These are phyloP conservation scores for Anguilla pacifica DNA, from an alignment of 2,797 vertebrate genomes.

Conservation along the genomic window DNA sequence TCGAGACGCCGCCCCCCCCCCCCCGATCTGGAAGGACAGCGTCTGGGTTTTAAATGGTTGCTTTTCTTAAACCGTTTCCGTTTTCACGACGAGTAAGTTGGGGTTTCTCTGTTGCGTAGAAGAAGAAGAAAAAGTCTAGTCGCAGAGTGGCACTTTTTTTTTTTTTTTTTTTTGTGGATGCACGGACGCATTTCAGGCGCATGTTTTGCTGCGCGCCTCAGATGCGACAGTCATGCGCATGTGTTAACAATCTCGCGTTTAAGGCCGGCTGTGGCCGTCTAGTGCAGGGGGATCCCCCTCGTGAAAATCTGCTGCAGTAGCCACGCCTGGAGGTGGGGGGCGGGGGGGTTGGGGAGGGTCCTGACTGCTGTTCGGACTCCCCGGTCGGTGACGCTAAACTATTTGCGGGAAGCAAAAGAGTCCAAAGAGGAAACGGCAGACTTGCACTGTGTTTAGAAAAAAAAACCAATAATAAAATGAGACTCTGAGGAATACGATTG, in stretches of 20 bases:
- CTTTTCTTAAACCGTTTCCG: constrained; percentile 48
- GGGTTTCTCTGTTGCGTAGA: constrained; percentile 76
- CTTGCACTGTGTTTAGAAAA: too few species aligned
- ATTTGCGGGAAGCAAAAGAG: too few species aligned
- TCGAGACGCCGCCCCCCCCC: constrained; percentile 24
- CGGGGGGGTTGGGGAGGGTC: too few species aligned
- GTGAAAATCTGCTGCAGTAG: too few species aligned
- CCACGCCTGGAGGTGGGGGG: too few species aligned
- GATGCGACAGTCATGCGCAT: constrained; percentile 50
- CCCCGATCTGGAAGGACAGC: constrained; percentile 17
- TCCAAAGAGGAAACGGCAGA: too few species aligned
- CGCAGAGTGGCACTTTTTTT: constrained; percentile 65
- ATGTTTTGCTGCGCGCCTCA: not conserved
- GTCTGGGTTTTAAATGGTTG: constrained; percentile 50
- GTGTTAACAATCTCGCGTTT: constrained; percentile 34
- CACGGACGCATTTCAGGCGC: constrained; percentile 66
- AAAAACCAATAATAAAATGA: too few species aligned
- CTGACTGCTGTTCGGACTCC: too few species aligned
- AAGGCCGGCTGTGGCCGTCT: constrained; percentile 34
- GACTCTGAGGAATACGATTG: too few species aligned
- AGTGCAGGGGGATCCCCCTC: too few species aligned
- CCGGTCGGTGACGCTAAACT: too few species aligned
- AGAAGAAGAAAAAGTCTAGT: constrained; percentile 47
- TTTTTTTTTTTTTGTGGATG: constrained; percentile 63
- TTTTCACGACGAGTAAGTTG: constrained; percentile 72